Conservation (phyloP, 2,888 invertebrate genomes). For the Hanleya hanleyi region DNA sequence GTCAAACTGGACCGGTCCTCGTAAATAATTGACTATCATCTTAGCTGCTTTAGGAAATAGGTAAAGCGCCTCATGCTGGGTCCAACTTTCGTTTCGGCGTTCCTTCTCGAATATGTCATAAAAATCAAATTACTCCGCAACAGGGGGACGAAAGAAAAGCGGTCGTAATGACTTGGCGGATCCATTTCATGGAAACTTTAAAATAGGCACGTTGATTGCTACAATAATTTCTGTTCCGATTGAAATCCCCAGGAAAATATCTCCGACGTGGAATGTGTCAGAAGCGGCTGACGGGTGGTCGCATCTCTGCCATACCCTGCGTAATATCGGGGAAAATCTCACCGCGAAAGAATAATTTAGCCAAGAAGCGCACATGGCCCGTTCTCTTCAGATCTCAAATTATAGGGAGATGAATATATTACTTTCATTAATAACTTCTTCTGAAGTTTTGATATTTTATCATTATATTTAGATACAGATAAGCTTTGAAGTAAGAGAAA, state of each 20-base stretch:
- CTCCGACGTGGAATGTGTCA: not conserved
- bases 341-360: not conserved
- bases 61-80: not conserved
- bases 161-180: not conserved
- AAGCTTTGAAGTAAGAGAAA: too few species aligned
- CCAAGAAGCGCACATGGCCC: not conserved
- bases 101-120: not conserved
- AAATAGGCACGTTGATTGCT: not conserved
- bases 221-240: not conserved
- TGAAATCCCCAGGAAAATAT: conserved; percentile 1
- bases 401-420: not conserved
- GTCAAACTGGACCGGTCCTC: not conserved
- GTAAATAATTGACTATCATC: not conserved
- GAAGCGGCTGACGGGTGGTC: not conserved
- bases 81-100: not conserved
- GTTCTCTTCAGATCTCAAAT: not conserved
- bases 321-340: not conserved
- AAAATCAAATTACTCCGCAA: conserved; percentile 6
- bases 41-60: not conserved
- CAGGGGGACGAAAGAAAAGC: not conserved
- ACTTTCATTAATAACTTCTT: not conserved
- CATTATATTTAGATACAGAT: not conserved
- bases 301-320: not conserved
- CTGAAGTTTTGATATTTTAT: not conserved
- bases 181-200: not conserved